Percentiles rank a stretch among this genome's conserved stretches.
Conservation (phyloP, 2,797 vertebrate genomes). For the Aselliscus stoliczkanus region DNA sequence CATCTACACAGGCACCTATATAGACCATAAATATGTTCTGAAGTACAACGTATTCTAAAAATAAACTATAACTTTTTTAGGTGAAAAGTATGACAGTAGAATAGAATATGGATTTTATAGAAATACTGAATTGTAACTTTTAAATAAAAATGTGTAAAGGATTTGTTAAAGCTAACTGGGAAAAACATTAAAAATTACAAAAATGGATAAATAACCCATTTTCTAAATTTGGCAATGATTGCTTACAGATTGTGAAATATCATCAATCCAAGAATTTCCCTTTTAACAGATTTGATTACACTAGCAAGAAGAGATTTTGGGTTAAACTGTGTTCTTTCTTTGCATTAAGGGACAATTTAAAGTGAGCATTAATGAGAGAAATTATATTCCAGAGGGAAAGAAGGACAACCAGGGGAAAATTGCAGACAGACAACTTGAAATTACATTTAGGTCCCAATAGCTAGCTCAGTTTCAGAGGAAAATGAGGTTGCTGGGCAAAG, state of each 20-base stretch:
- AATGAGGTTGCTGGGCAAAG: background rate
- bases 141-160: background rate
- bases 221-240: background rate
- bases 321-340: background rate
- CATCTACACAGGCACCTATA: background rate
- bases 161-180: background rate
- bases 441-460: background rate
- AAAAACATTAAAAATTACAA: background rate
- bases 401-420: background rate
- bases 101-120: background rate
- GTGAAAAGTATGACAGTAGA: background rate
- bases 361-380: background rate
- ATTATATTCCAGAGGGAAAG: background rate
- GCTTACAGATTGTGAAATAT: background rate
- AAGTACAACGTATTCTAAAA: background rate
- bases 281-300: background rate
- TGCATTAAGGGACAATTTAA: background rate
- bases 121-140: background rate
- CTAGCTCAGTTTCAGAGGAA: background rate
- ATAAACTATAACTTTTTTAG: background rate
- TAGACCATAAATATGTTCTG: background rate
- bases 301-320: slow-evolving; percentile 7
- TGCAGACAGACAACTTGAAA: background rate
- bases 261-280: background rate
- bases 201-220: background rate